phyloP scores from a whole-genome alignment of 1,140 invertebrate species.

The Dufourea novaeangliae region DNA sequence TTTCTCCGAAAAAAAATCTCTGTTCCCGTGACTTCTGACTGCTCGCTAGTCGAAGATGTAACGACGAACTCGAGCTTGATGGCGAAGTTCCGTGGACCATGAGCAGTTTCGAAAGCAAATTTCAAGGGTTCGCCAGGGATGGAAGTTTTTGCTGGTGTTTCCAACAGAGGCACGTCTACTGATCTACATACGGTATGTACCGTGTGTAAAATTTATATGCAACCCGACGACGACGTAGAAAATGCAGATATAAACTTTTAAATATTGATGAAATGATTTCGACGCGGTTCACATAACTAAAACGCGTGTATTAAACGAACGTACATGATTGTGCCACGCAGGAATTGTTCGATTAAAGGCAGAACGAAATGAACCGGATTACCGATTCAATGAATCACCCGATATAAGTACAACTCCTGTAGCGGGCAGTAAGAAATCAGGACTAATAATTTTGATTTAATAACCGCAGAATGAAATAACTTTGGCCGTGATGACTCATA shows the following conservation, averaged over 20 bases:
- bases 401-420: not conserved
- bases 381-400: slow-evolving; percentile 9
- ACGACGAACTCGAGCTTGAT: not conserved
- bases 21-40: not conserved
- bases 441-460: slow-evolving; percentile 62
- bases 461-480: slow-evolving; percentile 53
- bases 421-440: slow-evolving; percentile 20
- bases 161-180: not conserved
- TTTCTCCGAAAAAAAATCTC: slow-evolving; percentile 13
- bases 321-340: not conserved
- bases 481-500: slow-evolving; percentile 58
- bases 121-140: not conserved
- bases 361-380: slow-evolving; percentile 4
- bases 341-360: not conserved
- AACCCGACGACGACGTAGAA: no score
- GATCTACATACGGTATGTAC: not conserved
- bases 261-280: no score
- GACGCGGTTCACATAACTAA: no score
- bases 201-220: not conserved
- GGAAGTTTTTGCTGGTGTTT: not conserved
- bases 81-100: not conserved
- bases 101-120: not conserved
- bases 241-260: no score
- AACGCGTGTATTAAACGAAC: no score
- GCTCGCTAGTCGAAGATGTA: not conserved